Conservation (phyloP, 2,888 invertebrate genomes). For the Eumacrocentrus americanus region DNA sequence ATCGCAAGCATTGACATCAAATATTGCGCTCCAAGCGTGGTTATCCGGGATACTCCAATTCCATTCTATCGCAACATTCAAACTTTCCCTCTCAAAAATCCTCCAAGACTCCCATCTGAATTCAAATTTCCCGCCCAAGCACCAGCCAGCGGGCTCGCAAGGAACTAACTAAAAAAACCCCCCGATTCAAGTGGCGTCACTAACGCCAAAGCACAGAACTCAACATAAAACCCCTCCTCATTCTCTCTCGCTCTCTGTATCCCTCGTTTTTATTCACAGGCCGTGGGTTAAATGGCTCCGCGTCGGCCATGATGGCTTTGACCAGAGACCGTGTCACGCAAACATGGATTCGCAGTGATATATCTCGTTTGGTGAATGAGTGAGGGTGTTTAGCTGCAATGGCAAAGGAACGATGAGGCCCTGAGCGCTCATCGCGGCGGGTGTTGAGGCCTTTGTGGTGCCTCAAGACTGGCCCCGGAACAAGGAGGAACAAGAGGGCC, state of each 20-base stretch:
- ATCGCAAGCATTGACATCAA: no score
- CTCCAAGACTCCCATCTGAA: no score
- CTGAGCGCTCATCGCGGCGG: conserved; percentile 57
- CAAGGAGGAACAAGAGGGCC: conserved; percentile 22
- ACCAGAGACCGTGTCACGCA: conserved; percentile 60
- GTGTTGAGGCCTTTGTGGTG: conserved; percentile 47
- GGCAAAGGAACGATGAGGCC: conserved; percentile 58
- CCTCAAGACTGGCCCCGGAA: conserved; percentile 28
- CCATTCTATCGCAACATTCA: no score
- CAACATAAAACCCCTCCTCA: not conserved
- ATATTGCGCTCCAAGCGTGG: no score
- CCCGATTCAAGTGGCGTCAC: not conserved
- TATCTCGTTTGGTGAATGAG: conserved; percentile 56
- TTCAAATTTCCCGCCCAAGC: no score
- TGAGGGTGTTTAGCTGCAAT: conserved; percentile 58
- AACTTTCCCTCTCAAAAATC: no score
- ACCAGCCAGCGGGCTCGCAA: no score
- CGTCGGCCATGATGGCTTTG: conserved; percentile 62
- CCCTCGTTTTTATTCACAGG: not conserved
- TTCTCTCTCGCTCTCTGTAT: not conserved
- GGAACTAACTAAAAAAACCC: no score
- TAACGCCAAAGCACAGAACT: not conserved
- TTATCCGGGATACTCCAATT: no score
- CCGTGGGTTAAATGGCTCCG: conserved; percentile 57
- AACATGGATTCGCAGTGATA: conserved; percentile 60